Evolutionary conservation across 2,888 invertebrate genomes (phyloP).

Genomic region (Lithosia quadra): DNA sequence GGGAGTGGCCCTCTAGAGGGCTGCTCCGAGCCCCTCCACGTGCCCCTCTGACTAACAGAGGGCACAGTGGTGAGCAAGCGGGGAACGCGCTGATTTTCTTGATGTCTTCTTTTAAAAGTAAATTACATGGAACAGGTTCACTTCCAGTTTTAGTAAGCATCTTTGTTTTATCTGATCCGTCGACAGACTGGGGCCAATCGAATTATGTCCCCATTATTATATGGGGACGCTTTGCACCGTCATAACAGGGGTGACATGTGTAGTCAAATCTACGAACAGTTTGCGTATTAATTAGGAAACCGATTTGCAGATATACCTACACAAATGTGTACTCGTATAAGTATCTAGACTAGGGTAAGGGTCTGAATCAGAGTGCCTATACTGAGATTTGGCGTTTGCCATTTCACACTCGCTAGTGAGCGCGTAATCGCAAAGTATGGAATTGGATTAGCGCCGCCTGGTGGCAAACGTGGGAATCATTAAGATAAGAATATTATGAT

Average conservation of each 20-base stretch:
- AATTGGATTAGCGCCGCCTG: too few relatives aligned
- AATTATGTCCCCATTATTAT: constrained; percentile 84
- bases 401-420: too few relatives aligned
- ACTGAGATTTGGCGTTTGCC: too few relatives aligned
- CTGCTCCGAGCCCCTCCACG: too few relatives aligned
- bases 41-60: too few relatives aligned
- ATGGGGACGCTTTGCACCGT: constrained; percentile 76
- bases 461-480: too few relatives aligned
- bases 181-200: constrained; percentile 81
- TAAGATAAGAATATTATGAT: too few relatives aligned
- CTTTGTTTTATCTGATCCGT: constrained; percentile 56
- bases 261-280: constrained; percentile 68
- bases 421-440: too few relatives aligned
- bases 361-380: constrained; percentile 13
- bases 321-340: constrained; percentile 1
- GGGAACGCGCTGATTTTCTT: too few relatives aligned
- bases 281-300: constrained; percentile 63
- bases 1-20: too few relatives aligned
- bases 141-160: constrained; percentile 37
- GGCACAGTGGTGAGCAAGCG: too few relatives aligned
- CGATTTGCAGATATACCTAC: constrained; percentile 47
- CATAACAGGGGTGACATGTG: constrained; percentile 69
- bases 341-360: constrained; percentile 13
- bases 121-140: constrained; percentile 8
- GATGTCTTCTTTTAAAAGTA: not conserved